Percentiles rank a stretch among this genome's conserved stretches.
These are phyloP conservation scores for Sarcophaga rosellei DNA, from an alignment of 2,888 invertebrate genomes.

Conservation along the genomic window DNA sequence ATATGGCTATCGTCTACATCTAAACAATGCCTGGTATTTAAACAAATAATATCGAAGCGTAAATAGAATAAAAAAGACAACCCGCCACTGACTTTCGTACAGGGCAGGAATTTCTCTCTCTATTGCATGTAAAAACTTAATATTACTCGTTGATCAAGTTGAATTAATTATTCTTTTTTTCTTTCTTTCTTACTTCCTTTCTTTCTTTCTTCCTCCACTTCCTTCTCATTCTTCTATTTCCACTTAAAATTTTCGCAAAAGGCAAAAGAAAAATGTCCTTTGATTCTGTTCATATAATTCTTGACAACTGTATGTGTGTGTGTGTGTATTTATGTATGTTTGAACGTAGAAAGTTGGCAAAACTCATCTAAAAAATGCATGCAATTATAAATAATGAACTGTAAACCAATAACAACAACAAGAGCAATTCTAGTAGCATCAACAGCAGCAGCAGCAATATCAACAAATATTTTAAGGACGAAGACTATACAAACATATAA, in stretches of 20 bases:
- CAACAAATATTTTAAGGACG: constrained; percentile 42
- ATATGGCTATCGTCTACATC: too few species aligned
- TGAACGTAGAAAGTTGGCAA: constrained; percentile 50
- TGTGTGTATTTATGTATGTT: neutral
- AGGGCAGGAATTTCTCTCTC: neutral
- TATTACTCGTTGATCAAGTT: constrained; percentile 57
- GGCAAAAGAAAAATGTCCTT: neutral
- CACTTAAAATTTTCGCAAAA: neutral
- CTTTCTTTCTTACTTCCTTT: neutral
- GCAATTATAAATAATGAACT: constrained; percentile 79
- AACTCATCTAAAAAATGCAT: constrained; percentile 78
- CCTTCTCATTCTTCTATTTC: neutral
- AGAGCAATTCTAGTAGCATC: neutral
- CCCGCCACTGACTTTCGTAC: constrained; percentile 20
- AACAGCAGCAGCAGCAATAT: constrained; percentile 7
- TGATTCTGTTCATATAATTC: neutral
- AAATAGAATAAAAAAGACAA: neutral
- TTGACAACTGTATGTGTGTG: neutral
- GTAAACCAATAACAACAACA: constrained; percentile 49
- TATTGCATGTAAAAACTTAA: constrained; percentile 34
- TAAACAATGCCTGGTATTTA: too few species aligned
- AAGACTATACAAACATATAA: neutral
- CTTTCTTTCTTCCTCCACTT: neutral
- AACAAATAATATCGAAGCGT: too few species aligned
- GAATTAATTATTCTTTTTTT: constrained; percentile 47